Evolutionary conservation across 2,888 invertebrate species (phyloP).

Genomic region (Oeneis ivallda): DNA sequence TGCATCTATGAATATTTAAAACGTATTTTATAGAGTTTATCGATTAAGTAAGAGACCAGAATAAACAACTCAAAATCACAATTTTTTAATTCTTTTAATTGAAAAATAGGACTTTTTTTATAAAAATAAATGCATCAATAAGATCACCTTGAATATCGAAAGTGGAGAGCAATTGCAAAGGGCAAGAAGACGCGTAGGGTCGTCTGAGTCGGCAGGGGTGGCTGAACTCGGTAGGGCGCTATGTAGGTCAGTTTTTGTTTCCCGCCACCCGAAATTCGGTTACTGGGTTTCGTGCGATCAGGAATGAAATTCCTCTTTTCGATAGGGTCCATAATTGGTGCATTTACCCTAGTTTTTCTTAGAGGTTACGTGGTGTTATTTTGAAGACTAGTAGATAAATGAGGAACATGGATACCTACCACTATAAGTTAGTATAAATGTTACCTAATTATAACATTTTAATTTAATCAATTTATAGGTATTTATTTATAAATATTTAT

Average conservation of each 20-base stretch:
- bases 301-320: conserved; percentile 37
- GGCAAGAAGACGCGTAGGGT: conserved; percentile 72
- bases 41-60: background rate
- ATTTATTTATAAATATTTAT: too few relatives aligned
- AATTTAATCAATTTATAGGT: too few relatives aligned
- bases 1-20: background rate
- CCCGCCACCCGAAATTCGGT: conserved; percentile 80
- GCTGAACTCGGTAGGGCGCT: conserved; percentile 77
- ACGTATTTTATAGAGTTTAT: background rate
- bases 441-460: too few relatives aligned
- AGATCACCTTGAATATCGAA: conserved; percentile 65
- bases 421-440: too few relatives aligned
- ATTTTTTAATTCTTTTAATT: background rate
- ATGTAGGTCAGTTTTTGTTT: conserved; percentile 82
- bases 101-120: background rate
- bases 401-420: background rate
- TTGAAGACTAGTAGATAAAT: background rate
- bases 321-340: conserved; percentile 41
- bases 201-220: conserved; percentile 72
- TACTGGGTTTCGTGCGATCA: conserved; percentile 61
- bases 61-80: background rate
- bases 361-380: background rate
- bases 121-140: conserved; percentile 36
- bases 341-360: conserved; percentile 26
- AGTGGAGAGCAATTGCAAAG: conserved; percentile 62